These are phyloP conservation scores for Varecia variegata DNA, from an alignment of 2,797 vertebrate species.

Conservation along the genomic window DNA sequence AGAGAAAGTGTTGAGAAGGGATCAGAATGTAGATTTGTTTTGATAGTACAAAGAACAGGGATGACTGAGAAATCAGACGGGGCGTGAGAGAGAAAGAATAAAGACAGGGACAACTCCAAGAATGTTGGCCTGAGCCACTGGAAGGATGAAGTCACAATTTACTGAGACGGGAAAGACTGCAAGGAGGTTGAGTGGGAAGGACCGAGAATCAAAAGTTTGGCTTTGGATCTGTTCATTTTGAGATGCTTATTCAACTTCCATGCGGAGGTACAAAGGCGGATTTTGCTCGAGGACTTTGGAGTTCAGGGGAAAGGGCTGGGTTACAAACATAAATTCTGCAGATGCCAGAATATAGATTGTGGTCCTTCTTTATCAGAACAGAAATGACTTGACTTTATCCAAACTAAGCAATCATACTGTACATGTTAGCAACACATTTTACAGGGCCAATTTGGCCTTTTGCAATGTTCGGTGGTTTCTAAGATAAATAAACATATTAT, in stretches of 20 bases:
- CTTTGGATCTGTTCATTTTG: background rate
- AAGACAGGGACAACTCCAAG: background rate
- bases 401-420: conserved; percentile 48
- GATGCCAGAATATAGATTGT: background rate
- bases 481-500: conserved; percentile 68
- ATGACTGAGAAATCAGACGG: background rate
- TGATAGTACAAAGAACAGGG: background rate
- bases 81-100: background rate
- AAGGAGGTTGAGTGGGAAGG: background rate
- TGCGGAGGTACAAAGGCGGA: background rate
- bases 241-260: background rate
- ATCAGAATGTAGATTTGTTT: background rate
- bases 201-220: background rate
- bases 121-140: background rate
- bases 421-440: conserved; percentile 65
- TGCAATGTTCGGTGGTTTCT: conserved; percentile 62
- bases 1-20: background rate
- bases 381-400: conserved; percentile 17
- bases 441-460: conserved; percentile 45
- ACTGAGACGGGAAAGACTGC: background rate
- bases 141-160: background rate
- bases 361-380: conserved; percentile 2
- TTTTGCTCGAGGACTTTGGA: background rate
- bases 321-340: background rate
- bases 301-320: background rate